phyloP scores from a whole-genome alignment of 2,888 invertebrate genomes.

The Drosophila stalkeri region DNA sequence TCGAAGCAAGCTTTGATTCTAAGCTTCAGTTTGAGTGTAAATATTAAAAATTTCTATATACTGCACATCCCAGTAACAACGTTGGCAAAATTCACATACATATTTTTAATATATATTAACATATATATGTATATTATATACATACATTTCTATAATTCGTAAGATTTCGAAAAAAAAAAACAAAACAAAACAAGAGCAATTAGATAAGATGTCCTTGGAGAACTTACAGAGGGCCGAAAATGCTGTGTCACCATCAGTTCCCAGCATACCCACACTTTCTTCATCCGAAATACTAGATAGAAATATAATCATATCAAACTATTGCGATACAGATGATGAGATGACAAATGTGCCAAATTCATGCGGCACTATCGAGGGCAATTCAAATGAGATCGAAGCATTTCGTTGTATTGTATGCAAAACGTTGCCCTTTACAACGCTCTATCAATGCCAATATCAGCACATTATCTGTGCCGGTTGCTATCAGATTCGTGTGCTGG shows the following conservation, averaged over 20 bases:
- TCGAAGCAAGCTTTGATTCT: background rate
- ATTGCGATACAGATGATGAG: conserved; percentile 27
- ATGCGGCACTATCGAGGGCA: rapidly evolving
- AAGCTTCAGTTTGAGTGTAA: background rate
- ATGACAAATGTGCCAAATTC: conserved; percentile 31
- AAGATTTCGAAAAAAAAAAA: too few relatives aligned
- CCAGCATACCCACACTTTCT: background rate
- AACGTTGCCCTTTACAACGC: conserved; percentile 12
- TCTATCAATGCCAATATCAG: conserved; percentile 30
- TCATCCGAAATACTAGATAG: background rate
- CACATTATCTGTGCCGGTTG: conserved; percentile 56
- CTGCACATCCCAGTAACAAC: conserved; percentile 2
- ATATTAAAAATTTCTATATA: background rate
- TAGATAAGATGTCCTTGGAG: background rate
- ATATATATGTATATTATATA: background rate
- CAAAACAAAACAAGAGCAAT: background rate
- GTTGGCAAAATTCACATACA: conserved; percentile 17
- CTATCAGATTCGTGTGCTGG: conserved; percentile 47
- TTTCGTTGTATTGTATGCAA: conserved; percentile 37
- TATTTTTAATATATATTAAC: conserved; percentile 1
- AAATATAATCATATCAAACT: background rate
- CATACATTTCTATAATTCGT: background rate
- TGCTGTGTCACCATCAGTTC: background rate
- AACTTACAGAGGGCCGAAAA: too few relatives aligned
- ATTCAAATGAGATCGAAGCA: background rate